Base-by-base conservation (phyloP, 2,797 vertebrate genomes). In the Lacerta viridis region DNA sequence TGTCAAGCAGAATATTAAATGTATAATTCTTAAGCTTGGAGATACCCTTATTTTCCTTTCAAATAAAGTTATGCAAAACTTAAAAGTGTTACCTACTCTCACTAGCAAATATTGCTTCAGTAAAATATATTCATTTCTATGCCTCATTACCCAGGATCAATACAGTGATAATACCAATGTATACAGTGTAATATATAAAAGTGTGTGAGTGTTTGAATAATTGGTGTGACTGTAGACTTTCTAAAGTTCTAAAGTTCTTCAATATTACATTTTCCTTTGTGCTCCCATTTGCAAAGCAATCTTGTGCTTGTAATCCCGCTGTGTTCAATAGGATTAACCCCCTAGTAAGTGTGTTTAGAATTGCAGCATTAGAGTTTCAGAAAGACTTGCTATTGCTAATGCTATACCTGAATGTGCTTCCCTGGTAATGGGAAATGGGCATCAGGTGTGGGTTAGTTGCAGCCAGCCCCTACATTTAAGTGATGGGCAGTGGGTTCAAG, bases 161-260 rank as follows among this genome's bases (percentile, higher is more conserved):
- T 81, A 33, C 39, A 61, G 29, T 50, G 41, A 25, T 76, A 74
- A 41, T 43, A 69, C 41, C 7, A 75, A 6, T 69, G 9, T 69
- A 69, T 59, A 29, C 27, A 39, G 29, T 69, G 69, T 55, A 25
- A 69, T 43, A 13, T 77, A 27, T n/a, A 46, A n/a, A 66, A 74
- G 68, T 43, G 5, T 66, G 4, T 81, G 17, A 29, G n/a, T 71
- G n/a, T 68, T 64, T 36, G 36, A 76, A 85, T 50, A 29, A 68
- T 39, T 50, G 15, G 27, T 69, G 6, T 39, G n/a, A 74, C 55
- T 74, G 68, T 75, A n/a, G 72, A 41, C 23, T 83, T 17, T 79
- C 76, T 91, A 77, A 90, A 86, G 50, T 17, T 79, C 76, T 91
- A 77, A 90, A 86, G 50, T 90, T 92, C 76, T 80, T 50, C 46